Conservation (phyloP, 2,888 invertebrate genomes). For the Lasioglossum morio region DNA sequence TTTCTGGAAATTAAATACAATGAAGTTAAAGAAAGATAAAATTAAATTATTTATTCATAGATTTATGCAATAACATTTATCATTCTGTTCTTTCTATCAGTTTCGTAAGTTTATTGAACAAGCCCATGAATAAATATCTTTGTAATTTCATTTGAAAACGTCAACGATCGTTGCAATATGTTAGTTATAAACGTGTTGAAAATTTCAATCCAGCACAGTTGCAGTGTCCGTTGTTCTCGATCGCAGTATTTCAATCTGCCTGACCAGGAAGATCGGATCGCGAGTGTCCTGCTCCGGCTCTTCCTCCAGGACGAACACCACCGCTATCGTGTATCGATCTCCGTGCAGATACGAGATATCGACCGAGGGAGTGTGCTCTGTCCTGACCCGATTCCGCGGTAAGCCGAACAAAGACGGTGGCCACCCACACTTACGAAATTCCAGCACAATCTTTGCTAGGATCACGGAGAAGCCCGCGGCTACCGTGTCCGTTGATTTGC, state of each 20-base stretch:
- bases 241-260: neutral
- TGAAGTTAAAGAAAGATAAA: no score
- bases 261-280: slow-evolving; percentile 9
- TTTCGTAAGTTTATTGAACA: no score
- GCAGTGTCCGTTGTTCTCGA: neutral
- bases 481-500: slow-evolving; percentile 9
- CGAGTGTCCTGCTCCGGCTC: neutral
- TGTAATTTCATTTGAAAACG: no score
- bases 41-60: no score
- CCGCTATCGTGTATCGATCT: slow-evolving; percentile 61
- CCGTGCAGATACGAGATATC: slow-evolving; percentile 59
- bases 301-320: slow-evolving; percentile 27
- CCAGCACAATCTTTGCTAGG: slow-evolving; percentile 35
- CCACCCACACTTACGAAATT: slow-evolving; percentile 58
- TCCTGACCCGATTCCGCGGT: slow-evolving; percentile 67
- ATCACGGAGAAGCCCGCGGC: slow-evolving; percentile 26
- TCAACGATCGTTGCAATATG: no score
- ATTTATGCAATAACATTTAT: no score
- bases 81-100: no score
- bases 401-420: slow-evolving; percentile 30
- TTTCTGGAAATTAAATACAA: no score
- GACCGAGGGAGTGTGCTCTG: slow-evolving; percentile 71
- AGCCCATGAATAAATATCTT: no score
- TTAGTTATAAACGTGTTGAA: no score
- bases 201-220: no score